Evolutionary conservation across 2,797 vertebrate species (phyloP).

Genomic region (Karalla daura): DNA sequence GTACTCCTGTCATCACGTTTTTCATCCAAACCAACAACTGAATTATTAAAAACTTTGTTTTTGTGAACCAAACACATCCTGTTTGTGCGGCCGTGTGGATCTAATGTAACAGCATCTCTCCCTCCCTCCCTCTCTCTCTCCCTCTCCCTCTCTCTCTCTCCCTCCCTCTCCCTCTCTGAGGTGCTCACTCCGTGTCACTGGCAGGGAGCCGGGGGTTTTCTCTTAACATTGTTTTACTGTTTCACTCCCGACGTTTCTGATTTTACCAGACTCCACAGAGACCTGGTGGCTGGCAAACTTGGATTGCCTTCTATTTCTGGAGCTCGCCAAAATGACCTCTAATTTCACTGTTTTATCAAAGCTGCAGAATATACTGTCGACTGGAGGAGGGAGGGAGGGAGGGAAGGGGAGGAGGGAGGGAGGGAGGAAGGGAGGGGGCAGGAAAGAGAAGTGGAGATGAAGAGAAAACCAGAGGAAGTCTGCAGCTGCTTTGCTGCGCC

Average conservation of each 20-base stretch:
- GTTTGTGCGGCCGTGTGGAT: conserved; percentile 40
- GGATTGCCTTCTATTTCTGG: conserved; percentile 79
- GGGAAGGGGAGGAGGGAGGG: not conserved
- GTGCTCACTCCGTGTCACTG: conserved; percentile 27
- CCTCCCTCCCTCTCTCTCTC: too few species aligned
- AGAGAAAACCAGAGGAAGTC: not conserved
- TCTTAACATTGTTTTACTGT: conserved; percentile 61
- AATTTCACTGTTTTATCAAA: conserved; percentile 74
- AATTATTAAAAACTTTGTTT: conserved; percentile 11
- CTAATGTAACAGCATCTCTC: conserved; percentile 60
- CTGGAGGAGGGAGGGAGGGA: not conserved
- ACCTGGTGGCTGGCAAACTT: conserved; percentile 67
- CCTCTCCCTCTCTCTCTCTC: conserved; percentile 39
- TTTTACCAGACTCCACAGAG: conserved; percentile 72
- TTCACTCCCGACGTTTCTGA: conserved; percentile 61
- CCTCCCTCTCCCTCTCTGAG: conserved; percentile 36
- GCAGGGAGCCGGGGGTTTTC: conserved; percentile 34
- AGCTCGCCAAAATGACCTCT: conserved; percentile 71
- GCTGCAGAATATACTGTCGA: conserved; percentile 33
- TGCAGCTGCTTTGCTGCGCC: conserved; percentile 36
- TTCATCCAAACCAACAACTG: not conserved
- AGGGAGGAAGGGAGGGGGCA: not conserved
- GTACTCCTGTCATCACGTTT: not conserved
- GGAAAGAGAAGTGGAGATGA: conserved; percentile 6
- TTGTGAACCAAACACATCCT: conserved; percentile 21